These are phyloP conservation scores for Zaprionus nigranus DNA, from an alignment of 1,140 invertebrate genomes.

Conservation along the genomic window DNA sequence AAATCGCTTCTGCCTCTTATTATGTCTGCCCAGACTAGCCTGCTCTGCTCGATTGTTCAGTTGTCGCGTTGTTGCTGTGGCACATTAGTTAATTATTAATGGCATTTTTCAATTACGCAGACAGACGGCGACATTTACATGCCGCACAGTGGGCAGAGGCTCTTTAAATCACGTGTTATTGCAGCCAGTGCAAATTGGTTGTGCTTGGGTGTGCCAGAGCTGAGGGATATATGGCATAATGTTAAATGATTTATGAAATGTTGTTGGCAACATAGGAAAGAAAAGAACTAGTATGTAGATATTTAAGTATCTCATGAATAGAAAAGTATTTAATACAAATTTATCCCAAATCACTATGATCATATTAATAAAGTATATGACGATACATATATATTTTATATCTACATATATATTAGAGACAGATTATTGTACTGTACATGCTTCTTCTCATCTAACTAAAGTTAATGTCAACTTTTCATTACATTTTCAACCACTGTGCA, in stretches of 20 bases:
- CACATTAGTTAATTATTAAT: constrained; percentile 71
- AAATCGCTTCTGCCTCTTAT: constrained; percentile 52
- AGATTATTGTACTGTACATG: too few relatives aligned
- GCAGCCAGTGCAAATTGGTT: not conserved
- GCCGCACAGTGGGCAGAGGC: constrained; percentile 46
- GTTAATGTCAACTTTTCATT: not conserved
- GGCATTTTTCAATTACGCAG: constrained; percentile 78
- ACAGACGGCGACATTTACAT: constrained; percentile 68
- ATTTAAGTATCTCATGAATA: too few relatives aligned
- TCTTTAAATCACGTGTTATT: not conserved
- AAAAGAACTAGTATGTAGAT: too few relatives aligned
- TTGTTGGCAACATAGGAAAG: too few relatives aligned
- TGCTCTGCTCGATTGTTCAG: constrained; percentile 15
- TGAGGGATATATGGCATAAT: too few relatives aligned
- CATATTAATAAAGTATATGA: too few relatives aligned
- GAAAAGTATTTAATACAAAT: too few relatives aligned
- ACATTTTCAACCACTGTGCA: constrained; percentile 17
- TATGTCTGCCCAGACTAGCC: constrained; percentile 48
- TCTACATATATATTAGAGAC: too few relatives aligned
- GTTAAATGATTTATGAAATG: too few relatives aligned
- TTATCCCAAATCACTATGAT: too few relatives aligned
- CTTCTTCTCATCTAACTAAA: too few relatives aligned
- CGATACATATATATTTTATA: too few relatives aligned
- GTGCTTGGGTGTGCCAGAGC: not conserved
- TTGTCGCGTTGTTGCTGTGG: not conserved